Base-by-base conservation (phyloP, 2,888 invertebrate genomes). In the Stramonita haemastoma region DNA sequence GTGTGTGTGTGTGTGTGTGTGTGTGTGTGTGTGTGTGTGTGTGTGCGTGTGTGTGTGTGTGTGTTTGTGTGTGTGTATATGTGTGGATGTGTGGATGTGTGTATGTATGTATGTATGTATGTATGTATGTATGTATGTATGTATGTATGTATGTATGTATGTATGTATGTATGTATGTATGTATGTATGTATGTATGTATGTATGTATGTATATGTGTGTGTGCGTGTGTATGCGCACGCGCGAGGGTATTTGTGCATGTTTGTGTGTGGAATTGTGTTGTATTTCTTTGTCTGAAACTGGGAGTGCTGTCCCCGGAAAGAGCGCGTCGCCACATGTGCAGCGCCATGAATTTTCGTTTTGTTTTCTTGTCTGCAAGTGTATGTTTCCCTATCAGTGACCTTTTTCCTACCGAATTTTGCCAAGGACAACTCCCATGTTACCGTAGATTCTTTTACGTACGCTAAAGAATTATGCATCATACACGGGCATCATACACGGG, bases 1-100 rank as follows among this genome's bases (percentile, higher is more conserved):
- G n/a, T n/a, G n/a, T n/a, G n/a, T n/a, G n/a, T n/a, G n/a, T 60
- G n/a, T n/a, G n/a, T n/a, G n/a, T n/a, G n/a, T n/a, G n/a, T n/a
- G n/a, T n/a, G n/a, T n/a, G n/a, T n/a, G n/a, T n/a, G n/a, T n/a
- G n/a, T n/a, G 66, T 66, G 66, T 70, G 70, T 70, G 70, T 22
- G 70, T 70, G 70, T 70, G 70, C 26, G 70, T 66, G 70, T 70
- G 70, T 70, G 70, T 70, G 70, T 70, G 70, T 70, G 70, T 70
- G 70, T 70, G 70, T 70, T 19, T 70, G 70, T 70, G 70, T 70
- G 70, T 70, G 70, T 70, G 70, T 70, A 26, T 70, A 26, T 70
- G 70, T 70, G 70, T 70, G 70, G 17, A 26, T 70, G 70, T 70
- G 22, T 32, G 79, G 17, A 26, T 73, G 73, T 73, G 73, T 73